Conservation (phyloP, 2,113 vertebrate genomes). For the Donacobius atricapilla region DNA sequence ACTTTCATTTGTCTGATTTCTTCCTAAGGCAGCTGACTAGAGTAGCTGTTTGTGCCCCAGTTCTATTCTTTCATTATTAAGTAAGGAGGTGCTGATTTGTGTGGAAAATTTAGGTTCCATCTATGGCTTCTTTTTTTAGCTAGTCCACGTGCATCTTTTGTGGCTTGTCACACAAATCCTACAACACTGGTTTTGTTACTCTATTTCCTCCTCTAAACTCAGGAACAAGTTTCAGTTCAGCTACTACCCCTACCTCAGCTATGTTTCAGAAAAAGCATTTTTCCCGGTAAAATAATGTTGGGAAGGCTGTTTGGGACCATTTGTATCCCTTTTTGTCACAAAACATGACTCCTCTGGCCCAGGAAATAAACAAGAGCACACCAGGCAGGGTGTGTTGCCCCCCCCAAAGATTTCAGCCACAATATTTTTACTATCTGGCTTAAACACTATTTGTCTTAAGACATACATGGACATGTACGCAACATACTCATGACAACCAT, state of each 20-base stretch:
- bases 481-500: rapidly evolving
- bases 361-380: neutral
- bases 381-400: neutral
- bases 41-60: neutral
- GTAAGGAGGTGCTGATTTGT: neutral
- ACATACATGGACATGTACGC: rapidly evolving
- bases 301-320: neutral
- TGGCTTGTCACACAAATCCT: neutral
- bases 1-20: neutral
- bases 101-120: neutral
- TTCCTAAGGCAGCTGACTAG: neutral
- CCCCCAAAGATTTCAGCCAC: neutral
- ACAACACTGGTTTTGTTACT: neutral
- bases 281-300: neutral
- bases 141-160: rapidly evolving
- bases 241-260: neutral
- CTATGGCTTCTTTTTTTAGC: neutral
- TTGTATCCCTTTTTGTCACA: neutral
- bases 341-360: neutral
- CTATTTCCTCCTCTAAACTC: neutral
- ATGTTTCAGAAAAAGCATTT: neutral
- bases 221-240: neutral
- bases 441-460: neutral
- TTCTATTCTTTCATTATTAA: neutral
- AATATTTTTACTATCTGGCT: neutral